phyloP scores from a whole-genome alignment of 2,113 vertebrate genomes.

The Takifugu bimaculatus region DNA sequence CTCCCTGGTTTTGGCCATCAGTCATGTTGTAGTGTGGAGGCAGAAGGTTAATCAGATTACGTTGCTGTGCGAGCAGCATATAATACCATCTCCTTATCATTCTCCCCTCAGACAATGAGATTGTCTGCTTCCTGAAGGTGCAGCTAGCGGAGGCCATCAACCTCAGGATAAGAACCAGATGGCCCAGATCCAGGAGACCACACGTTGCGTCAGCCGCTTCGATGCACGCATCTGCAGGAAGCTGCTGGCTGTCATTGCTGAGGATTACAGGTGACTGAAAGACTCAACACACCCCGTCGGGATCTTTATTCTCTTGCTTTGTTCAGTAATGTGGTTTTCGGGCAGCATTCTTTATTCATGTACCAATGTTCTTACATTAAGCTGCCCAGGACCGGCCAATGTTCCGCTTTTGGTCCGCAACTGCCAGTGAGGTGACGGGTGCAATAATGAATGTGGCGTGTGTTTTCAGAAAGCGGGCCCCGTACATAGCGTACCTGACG shows the following conservation, averaged over 20 bases:
- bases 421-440: too few species aligned
- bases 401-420: too few species aligned
- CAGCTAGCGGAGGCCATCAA: constrained; percentile 98
- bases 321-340: not conserved
- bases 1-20: too few species aligned
- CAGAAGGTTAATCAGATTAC: too few species aligned
- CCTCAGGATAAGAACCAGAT: constrained; percentile 98
- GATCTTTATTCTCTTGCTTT: constrained; percentile 1
- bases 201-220: constrained; percentile 91
- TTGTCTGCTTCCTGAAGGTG: constrained; percentile 98
- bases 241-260: constrained; percentile 90
- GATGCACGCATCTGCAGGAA: constrained; percentile 92
- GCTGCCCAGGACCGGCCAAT: too few species aligned
- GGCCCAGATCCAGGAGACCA: constrained; percentile 98
- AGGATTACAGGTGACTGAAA: constrained; percentile 89
- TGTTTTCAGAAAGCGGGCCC: constrained; percentile 85
- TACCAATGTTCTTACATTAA: too few species aligned
- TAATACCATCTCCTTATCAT: constrained; percentile 21
- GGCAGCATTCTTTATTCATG: too few species aligned
- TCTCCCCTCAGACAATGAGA: constrained; percentile 88
- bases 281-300: constrained; percentile 2
- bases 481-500: constrained; percentile 94
- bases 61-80: too few species aligned
- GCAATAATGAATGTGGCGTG: not conserved
- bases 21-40: too few species aligned